Evolutionary conservation across 2,888 invertebrate genomes (phyloP).

Genomic region (Morpho helenor): DNA sequence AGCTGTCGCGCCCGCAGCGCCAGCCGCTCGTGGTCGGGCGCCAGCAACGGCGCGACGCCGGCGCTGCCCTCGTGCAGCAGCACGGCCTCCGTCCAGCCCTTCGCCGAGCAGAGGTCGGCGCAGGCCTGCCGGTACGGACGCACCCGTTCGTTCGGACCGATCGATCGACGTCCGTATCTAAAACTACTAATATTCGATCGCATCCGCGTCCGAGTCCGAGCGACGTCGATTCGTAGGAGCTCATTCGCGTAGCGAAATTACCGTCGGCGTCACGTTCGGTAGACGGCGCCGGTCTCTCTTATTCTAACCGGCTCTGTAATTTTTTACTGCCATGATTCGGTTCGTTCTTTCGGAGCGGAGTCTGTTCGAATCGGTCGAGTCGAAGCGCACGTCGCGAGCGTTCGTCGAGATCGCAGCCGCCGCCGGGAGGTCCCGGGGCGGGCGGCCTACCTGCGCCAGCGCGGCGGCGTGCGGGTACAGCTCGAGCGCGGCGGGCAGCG

Average conservation of each 20-base stretch:
- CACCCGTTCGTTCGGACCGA: background rate
- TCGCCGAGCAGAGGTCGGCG: slow-evolving; percentile 46
- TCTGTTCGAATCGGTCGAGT: background rate
- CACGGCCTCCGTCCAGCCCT: slow-evolving; percentile 60
- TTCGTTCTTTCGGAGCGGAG: no score
- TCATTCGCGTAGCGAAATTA: background rate
- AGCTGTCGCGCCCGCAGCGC: slow-evolving; percentile 49
- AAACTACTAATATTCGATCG: background rate
- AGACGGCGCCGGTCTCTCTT: background rate
- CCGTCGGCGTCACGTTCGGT: background rate
- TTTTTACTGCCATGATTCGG: background rate
- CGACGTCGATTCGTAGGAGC: no score
- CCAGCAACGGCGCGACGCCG: slow-evolving; percentile 27
- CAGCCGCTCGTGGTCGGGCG: slow-evolving; percentile 33
- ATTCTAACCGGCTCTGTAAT: background rate
- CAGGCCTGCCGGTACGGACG: slow-evolving; percentile 39
- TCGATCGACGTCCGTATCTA: background rate
- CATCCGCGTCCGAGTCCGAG: no score
- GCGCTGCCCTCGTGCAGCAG: slow-evolving; percentile 60
- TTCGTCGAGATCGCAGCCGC: background rate
- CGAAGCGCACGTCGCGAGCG: background rate
- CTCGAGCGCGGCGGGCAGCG: slow-evolving; percentile 43
- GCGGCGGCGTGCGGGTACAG: slow-evolving; percentile 48
- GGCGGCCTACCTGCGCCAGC: slow-evolving; percentile 33
- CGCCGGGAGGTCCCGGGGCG: background rate